Evolutionary conservation across 2,797 vertebrate genomes (phyloP).

Genomic region (Clarias pachynema): DNA sequence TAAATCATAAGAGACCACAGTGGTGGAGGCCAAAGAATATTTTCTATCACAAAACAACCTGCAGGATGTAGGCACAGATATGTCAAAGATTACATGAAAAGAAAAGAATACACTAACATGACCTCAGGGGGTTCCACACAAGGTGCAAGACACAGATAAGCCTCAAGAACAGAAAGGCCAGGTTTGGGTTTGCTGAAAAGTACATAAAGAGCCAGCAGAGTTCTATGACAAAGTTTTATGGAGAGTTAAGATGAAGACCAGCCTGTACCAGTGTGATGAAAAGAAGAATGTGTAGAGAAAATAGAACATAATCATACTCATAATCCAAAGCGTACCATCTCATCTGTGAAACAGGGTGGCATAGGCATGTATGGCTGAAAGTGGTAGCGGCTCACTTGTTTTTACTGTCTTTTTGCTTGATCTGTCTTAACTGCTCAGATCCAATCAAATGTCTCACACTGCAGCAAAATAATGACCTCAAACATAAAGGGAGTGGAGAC

Average conservation of each 20-base stretch:
- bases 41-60: constrained; percentile 17
- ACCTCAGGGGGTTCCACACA: constrained; percentile 30
- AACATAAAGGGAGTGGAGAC: constrained; percentile 4
- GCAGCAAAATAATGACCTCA: constrained; percentile 27
- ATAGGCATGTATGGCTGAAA: constrained; percentile 12
- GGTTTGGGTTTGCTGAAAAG: constrained; percentile 26
- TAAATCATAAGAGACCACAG: constrained; percentile 21
- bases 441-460: constrained; percentile 20
- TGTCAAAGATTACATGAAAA: constrained; percentile 38
- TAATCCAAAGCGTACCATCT: constrained; percentile 13
- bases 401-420: constrained; percentile 31
- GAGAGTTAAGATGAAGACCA: constrained; percentile 23
- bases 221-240: constrained; percentile 24
- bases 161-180: constrained; percentile 20
- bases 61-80: constrained; percentile 18
- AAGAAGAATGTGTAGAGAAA: constrained; percentile 16
- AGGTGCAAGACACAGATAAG: constrained; percentile 28
- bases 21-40: not conserved
- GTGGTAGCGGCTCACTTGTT: constrained; percentile 27
- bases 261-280: constrained; percentile 18
- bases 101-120: constrained; percentile 14
- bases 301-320: constrained; percentile 25
- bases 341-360: constrained; percentile 35
- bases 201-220: constrained; percentile 16
- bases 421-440: constrained; percentile 22